These are phyloP conservation scores for Panorpa germanica DNA, from an alignment of 2,888 invertebrate species.

Conservation along the genomic window DNA sequence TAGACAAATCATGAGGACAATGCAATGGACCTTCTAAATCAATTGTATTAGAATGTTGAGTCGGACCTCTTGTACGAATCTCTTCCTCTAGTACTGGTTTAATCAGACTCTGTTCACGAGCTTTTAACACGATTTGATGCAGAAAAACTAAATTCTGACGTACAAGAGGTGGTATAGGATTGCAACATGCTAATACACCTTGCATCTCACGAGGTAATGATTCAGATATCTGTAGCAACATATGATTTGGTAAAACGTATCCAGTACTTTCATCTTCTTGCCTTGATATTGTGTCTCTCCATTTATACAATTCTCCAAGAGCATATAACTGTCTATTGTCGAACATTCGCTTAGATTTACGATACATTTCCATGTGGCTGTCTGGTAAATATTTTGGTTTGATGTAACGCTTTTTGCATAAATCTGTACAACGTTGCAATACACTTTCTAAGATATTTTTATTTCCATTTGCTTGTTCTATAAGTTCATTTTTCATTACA, in stretches of 20 bases:
- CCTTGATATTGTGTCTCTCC: slow-evolving; percentile 76
- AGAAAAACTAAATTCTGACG: slow-evolving; percentile 31
- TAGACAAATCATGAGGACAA: slow-evolving; percentile 41
- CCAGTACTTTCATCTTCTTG: slow-evolving; percentile 78
- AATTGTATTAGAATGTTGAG: slow-evolving; percentile 16
- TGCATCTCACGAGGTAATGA: slow-evolving; percentile 77
- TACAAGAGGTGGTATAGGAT: slow-evolving; percentile 68
- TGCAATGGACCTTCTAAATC: slow-evolving; percentile 33
- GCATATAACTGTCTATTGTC: slow-evolving; percentile 74
- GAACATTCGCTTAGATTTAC: slow-evolving; percentile 60
- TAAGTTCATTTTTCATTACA: slow-evolving; percentile 50
- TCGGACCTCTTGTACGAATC: slow-evolving; percentile 17
- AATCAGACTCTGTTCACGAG: slow-evolving; percentile 45
- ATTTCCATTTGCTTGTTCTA: slow-evolving; percentile 40
- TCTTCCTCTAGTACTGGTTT: slow-evolving; percentile 31
- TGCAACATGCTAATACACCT: slow-evolving; percentile 83
- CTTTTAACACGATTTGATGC: slow-evolving; percentile 47
- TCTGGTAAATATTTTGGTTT: slow-evolving; percentile 53
- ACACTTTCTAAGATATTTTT: slow-evolving; percentile 47
- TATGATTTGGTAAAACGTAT: slow-evolving; percentile 91
- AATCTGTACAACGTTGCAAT: slow-evolving; percentile 49
- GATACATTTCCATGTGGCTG: slow-evolving; percentile 56
- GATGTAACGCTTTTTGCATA: slow-evolving; percentile 62
- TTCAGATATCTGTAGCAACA: slow-evolving; percentile 81
- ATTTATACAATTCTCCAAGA: slow-evolving; percentile 58